These are phyloP conservation scores for Dolichoris vasculosae DNA, from an alignment of 1,140 invertebrate genomes.

Conservation along the genomic window DNA sequence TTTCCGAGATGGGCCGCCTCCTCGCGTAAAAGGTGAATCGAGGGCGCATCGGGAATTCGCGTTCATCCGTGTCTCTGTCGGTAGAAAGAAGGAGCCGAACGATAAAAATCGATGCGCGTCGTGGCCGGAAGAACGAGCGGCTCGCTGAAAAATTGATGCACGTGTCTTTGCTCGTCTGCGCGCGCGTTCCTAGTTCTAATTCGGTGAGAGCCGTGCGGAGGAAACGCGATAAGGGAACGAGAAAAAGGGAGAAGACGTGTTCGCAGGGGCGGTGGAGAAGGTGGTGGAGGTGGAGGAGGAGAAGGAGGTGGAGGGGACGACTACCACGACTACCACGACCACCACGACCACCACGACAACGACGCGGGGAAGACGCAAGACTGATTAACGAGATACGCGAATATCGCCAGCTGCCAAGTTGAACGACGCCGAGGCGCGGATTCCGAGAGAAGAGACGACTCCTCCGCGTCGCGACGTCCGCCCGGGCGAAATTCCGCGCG, in stretches of 20 bases:
- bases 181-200: conserved; percentile 30
- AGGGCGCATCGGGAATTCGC: not conserved
- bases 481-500: not conserved
- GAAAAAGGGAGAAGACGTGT: not conserved
- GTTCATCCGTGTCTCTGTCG: not conserved
- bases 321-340: no score
- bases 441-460: not conserved
- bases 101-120: not conserved
- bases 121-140: conserved; percentile 1
- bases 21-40: not conserved
- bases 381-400: conserved; percentile 41
- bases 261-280: no score
- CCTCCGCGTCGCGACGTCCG: not conserved
- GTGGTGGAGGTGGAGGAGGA: no score
- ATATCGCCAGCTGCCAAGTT: conserved; percentile 23
- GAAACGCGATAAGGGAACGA: not conserved
- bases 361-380: not conserved
- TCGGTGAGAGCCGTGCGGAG: conserved; percentile 8
- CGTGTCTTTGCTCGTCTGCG: not conserved
- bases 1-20: not conserved
- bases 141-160: conserved; percentile 48
- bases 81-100: not conserved
- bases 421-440: not conserved
- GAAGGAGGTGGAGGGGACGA: no score
- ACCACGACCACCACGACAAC: not conserved